Evolutionary conservation across 2,888 invertebrate genomes (phyloP), one percentile per base, ranked within the genome.

Genomic region (Lepidochrysops patricia): DNA sequence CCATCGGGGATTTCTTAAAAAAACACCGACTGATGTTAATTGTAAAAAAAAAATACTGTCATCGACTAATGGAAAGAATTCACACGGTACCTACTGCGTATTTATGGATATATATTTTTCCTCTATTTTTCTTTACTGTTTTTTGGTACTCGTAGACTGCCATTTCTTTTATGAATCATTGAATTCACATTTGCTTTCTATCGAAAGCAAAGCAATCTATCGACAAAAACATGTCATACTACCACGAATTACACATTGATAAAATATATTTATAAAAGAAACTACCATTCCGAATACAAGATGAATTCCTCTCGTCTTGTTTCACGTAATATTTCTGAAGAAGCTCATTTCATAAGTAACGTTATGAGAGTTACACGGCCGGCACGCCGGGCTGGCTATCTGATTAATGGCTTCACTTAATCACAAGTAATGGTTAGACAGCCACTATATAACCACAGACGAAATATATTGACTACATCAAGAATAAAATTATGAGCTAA

Each of bases 321-420:
- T 50, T 26, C 7, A 15, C 7, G 6, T 13, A 27, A 26, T 52
- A 27, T 52, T 52, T 15, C 27, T 15, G 52, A 27, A 15, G 27
- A 52, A 29, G 7, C 9, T 27, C 52, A 52, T 52, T 52, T 15
- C 29, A 15, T 15, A 52, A 27, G 29, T 52, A 52, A 52, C 52
- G 15, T 29, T 57, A 48, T 56, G 60, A 48, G 56, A 57, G 27
- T 49, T 50, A 13, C 5, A 26, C 52, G 29, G 37, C 29, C 34
- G 61, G 61, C 23, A 43, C 52, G 62, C 58, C 58, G 64, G 66
- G 59, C 50, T 72, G 70, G 65, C 70, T 68, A 70, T 74, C 72
- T 82, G 79, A 82, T 79, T 74, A 77, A 82, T 80, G 74, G 67
- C 67, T 72, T 73, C 74, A 72, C 72, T 82, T 80, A 79, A 82